A percentile compares a stretch with the other conserved stretches of the same genome.
Evolutionary conservation across 2,113 vertebrate genomes (phyloP).

Genomic region (Glaucidium brasilianum): DNA sequence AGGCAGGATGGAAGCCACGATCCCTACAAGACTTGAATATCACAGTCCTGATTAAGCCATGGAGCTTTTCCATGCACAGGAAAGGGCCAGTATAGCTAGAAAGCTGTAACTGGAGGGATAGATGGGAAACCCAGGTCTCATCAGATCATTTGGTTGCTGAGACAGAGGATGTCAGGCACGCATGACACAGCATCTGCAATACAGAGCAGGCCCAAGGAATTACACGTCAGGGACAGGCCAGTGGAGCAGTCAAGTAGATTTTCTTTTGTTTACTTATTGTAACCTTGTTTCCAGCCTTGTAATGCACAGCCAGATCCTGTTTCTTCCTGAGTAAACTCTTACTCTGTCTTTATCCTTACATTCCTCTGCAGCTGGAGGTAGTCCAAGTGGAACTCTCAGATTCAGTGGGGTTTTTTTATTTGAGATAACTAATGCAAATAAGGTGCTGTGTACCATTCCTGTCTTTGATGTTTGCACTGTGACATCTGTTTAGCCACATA

Average conservation of each 20-base stretch:
- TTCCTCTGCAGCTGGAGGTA: slow-evolving; percentile 9
- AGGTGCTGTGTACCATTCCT: background rate
- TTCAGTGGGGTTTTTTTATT: background rate
- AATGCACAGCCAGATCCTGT: background rate
- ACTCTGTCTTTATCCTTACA: background rate
- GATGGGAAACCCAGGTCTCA: background rate
- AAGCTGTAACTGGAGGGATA: background rate
- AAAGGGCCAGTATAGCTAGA: background rate
- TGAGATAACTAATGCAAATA: background rate
- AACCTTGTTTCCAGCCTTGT: background rate
- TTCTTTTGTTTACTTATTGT: background rate
- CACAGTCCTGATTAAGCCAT: background rate
- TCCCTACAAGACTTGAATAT: background rate
- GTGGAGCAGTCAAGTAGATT: background rate
- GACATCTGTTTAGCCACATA: slow-evolving; percentile 7
- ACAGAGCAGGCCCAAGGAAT: background rate
- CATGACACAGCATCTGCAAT: background rate
- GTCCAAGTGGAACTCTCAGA: background rate
- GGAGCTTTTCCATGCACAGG: background rate
- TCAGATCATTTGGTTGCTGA: background rate
- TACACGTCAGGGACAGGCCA: background rate
- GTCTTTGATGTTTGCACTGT: background rate
- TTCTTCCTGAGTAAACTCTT: background rate
- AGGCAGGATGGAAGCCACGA: background rate
- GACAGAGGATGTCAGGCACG: rapidly evolving